Evolutionary conservation across 2,888 invertebrate genomes (phyloP).

Genomic region (Epinotia demarniana): DNA sequence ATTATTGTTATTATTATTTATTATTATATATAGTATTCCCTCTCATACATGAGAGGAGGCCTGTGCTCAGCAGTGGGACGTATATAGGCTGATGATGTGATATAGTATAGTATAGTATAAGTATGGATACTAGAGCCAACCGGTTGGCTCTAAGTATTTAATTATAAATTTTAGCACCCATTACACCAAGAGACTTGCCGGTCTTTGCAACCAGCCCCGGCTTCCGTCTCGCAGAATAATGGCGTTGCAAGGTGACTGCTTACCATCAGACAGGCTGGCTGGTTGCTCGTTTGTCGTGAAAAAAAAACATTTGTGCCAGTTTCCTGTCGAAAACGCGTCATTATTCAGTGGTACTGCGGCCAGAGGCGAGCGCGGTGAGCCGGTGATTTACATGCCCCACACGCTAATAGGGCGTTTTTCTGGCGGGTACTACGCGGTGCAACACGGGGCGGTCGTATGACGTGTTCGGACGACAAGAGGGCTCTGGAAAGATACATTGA

Average conservation of each 20-base stretch:
- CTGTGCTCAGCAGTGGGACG: too few relatives aligned
- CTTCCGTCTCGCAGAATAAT: not conserved
- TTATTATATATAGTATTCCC: too few relatives aligned
- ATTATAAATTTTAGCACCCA: too few relatives aligned
- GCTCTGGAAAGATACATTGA: not conserved
- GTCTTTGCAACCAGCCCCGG: too few relatives aligned
- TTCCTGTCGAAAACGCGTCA: constrained; percentile 21
- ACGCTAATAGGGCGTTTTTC: constrained; percentile 60
- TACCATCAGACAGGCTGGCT: not conserved
- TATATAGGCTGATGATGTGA: too few relatives aligned
- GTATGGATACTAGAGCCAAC: too few relatives aligned
- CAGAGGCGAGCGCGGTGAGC: constrained; percentile 48
- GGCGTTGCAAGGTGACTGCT: not conserved
- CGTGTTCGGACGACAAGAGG: not conserved
- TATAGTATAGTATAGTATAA: too few relatives aligned
- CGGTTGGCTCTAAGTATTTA: too few relatives aligned
- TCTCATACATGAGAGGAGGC: too few relatives aligned
- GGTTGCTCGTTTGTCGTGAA: not conserved
- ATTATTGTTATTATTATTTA: too few relatives aligned
- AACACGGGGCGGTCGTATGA: constrained; percentile 49
- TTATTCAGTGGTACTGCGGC: constrained; percentile 45
- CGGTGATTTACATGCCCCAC: constrained; percentile 56
- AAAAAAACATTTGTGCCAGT: constrained; percentile 1
- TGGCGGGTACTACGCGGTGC: constrained; percentile 45
- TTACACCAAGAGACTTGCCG: too few relatives aligned